Conservation (phyloP, 2,113 vertebrate genomes). For the Alligator mississippiensis region DNA sequence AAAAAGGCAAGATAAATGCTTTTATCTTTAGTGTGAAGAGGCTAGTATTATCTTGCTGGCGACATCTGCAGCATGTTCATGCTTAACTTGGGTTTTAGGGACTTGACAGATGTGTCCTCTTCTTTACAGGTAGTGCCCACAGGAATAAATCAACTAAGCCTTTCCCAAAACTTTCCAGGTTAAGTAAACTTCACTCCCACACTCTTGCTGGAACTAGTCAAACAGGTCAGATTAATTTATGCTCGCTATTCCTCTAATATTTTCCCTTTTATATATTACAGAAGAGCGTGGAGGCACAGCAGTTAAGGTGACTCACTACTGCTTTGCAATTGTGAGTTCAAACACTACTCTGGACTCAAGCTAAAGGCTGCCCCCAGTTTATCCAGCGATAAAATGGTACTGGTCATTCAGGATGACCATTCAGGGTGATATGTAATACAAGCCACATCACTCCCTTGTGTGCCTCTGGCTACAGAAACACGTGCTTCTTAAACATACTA, state of each 20-base stretch:
- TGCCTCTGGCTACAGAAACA: too few species aligned
- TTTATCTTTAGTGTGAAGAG: slow-evolving; percentile 76
- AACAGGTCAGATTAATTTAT: neutral
- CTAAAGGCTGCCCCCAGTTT: too few species aligned
- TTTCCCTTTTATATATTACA: neutral
- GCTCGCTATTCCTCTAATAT: neutral
- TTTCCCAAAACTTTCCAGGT: neutral
- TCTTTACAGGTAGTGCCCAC: slow-evolving; percentile 23
- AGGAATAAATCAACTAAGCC: slow-evolving; percentile 32
- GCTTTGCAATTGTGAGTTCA: too few species aligned
- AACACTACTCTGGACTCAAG: too few species aligned
- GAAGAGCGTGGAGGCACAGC: neutral
- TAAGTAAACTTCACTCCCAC: neutral
- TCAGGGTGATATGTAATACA: too few species aligned
- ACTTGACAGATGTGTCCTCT: slow-evolving; percentile 19
- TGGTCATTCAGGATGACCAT: too few species aligned
- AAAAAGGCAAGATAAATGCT: slow-evolving; percentile 64
- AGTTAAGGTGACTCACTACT: too few species aligned
- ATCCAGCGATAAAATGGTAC: too few species aligned
- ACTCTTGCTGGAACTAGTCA: neutral
- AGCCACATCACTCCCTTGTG: too few species aligned
- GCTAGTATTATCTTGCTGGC: slow-evolving; percentile 72
- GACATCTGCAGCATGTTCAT: slow-evolving; percentile 40
- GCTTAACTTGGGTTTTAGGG: slow-evolving; percentile 45
- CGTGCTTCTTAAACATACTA: too few species aligned